Conservation (phyloP, 2,113 vertebrate genomes). For the Melanocharis versteri region DNA sequence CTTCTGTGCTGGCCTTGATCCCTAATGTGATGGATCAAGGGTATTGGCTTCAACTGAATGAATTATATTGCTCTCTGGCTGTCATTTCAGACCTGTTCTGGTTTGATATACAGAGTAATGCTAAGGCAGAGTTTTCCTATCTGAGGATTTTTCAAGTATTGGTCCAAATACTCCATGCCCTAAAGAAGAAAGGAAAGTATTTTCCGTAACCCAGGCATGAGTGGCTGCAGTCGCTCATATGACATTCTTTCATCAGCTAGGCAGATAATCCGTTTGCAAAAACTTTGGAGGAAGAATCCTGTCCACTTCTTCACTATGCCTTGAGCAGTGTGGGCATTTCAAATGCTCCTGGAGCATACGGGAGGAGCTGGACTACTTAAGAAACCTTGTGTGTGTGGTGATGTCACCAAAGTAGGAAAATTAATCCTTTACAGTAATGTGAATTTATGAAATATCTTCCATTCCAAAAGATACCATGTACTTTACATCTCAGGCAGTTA, state of each 20-base stretch:
- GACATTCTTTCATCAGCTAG: not conserved
- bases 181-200: not conserved
- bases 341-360: fast-evolving
- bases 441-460: not conserved
- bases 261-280: not conserved
- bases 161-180: not conserved
- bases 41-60: not conserved
- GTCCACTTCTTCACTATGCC: not conserved
- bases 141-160: not conserved
- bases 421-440: not conserved
- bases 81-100: not conserved
- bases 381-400: not conserved
- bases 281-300: not conserved
- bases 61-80: not conserved
- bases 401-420: not conserved
- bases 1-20: not conserved
- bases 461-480: not conserved
- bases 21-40: not conserved
- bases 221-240: not conserved
- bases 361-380: not conserved
- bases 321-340: not conserved
- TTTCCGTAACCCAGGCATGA: not conserved
- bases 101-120: not conserved
- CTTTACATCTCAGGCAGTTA: not conserved
- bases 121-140: not conserved